Conservation (phyloP, 2,797 vertebrate genomes). For the Erpetoichthys calabaricus region DNA sequence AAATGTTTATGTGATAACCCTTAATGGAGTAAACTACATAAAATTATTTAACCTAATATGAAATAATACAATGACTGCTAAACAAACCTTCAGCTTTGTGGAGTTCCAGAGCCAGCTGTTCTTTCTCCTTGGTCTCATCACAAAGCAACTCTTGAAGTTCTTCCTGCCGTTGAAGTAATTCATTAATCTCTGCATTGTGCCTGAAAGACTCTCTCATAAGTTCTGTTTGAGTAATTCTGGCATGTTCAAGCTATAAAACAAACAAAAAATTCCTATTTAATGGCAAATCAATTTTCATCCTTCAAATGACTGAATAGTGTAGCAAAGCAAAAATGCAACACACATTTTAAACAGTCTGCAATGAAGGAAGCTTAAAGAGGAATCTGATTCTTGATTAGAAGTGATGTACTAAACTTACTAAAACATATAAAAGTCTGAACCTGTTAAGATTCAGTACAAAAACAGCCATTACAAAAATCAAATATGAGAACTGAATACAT, state of each 20-base stretch:
- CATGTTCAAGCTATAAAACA: constrained; percentile 75
- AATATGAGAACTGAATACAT: too few relatives aligned
- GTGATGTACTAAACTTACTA: too few relatives aligned
- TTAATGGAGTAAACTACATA: background rate
- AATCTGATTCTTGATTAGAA: too few relatives aligned
- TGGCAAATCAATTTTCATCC: too few relatives aligned
- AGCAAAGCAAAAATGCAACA: too few relatives aligned
- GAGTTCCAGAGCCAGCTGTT: constrained; percentile 83
- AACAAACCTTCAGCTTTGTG: constrained; percentile 75
- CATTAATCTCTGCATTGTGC: constrained; percentile 69
- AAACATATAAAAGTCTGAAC: too few relatives aligned
- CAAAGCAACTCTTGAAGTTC: constrained; percentile 73
- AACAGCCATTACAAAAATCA: too few relatives aligned
- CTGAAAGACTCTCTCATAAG: constrained; percentile 82
- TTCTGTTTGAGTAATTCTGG: constrained; percentile 79
- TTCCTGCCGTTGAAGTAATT: constrained; percentile 72
- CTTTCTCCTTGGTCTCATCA: constrained; percentile 69
- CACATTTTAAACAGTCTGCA: too few relatives aligned
- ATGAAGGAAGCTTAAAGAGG: too few relatives aligned
- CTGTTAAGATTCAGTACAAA: too few relatives aligned
- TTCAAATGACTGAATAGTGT: too few relatives aligned
- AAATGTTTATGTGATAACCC: too few relatives aligned
- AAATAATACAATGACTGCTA: background rate
- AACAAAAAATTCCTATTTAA: constrained; percentile 6
- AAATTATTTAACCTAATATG: background rate